Percentiles rank a stretch among this genome's conserved stretches.
Evolutionary conservation across 2,888 invertebrate species (phyloP).

Genomic region (Automeris io): DNA sequence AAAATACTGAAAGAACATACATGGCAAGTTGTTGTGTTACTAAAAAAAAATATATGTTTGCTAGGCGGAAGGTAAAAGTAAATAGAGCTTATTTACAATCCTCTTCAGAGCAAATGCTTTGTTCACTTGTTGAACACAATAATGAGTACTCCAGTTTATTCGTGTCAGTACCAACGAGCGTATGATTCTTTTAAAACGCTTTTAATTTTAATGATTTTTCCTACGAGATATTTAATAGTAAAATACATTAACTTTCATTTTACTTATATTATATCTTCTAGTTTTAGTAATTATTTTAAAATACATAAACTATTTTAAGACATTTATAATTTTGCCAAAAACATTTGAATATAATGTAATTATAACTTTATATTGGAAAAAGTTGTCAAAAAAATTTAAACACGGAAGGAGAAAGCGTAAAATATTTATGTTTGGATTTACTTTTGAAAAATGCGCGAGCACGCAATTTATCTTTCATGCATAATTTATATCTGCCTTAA

Average conservation of each 20-base stretch:
- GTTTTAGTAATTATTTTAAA: no score
- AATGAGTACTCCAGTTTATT: not conserved
- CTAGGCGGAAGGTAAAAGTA: no score
- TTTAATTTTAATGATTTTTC: no score
- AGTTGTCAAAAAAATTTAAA: constrained; percentile 11
- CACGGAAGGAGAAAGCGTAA: constrained; percentile 10
- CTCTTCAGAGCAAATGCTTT: not conserved
- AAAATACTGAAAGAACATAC: no score
- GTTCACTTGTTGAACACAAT: not conserved
- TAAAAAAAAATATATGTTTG: no score
- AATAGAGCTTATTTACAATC: not conserved
- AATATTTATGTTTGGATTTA: constrained; percentile 21
- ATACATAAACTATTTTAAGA: no score
- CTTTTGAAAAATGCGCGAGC: constrained; percentile 13
- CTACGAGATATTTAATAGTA: no score
- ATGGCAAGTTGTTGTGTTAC: no score
- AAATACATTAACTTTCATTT: no score
- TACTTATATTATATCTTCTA: no score
- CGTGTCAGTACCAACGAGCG: not conserved
- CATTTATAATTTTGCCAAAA: no score
- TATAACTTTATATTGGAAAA: not conserved
- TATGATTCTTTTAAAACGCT: not conserved
- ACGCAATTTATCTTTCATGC: constrained; percentile 23
- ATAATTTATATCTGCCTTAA: constrained; percentile 20
- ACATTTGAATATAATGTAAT: no score